These are phyloP conservation scores for Sarcophaga rosellei DNA, from an alignment of 2,888 invertebrate species.

Conservation along the genomic window DNA sequence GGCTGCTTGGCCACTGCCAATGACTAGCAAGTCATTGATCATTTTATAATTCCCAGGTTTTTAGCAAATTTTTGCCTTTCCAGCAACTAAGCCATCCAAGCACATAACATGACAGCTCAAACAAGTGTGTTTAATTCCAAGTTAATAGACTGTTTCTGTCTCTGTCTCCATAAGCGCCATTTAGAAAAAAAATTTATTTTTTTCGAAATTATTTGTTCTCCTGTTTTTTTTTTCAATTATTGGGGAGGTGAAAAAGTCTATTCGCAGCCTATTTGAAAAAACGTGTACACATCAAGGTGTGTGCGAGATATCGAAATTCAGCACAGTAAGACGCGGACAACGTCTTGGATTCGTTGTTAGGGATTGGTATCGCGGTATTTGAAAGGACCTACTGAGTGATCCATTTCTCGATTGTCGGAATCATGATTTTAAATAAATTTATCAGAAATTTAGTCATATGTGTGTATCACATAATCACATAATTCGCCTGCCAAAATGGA, in stretches of 20 bases:
- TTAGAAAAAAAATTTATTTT: conserved; percentile 7
- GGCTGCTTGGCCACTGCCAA: conserved; percentile 41
- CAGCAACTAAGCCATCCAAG: background rate
- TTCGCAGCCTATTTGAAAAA: too few species aligned
- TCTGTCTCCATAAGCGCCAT: conserved; percentile 28
- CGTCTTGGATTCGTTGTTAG: too few species aligned
- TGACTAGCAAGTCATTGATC: conserved; percentile 60
- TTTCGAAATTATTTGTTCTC: conserved; percentile 17
- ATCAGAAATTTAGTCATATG: too few species aligned
- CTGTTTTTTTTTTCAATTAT: conserved; percentile 5
- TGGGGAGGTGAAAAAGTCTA: conserved; percentile 6
- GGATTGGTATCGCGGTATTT: too few species aligned
- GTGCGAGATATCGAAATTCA: too few species aligned
- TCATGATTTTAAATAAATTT: too few species aligned
- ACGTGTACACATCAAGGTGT: too few species aligned
- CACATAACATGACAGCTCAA: conserved; percentile 56
- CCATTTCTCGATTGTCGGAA: too few species aligned
- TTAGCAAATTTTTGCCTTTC: background rate
- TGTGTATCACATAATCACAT: too few species aligned
- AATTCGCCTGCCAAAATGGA: too few species aligned
- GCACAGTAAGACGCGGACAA: too few species aligned
- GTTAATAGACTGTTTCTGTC: conserved; percentile 5
- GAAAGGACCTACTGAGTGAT: too few species aligned
- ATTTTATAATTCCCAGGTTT: conserved; percentile 45
- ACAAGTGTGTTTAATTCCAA: conserved; percentile 56